phyloP scores from a whole-genome alignment of 2,797 vertebrate genomes.

The Falco concolor region DNA sequence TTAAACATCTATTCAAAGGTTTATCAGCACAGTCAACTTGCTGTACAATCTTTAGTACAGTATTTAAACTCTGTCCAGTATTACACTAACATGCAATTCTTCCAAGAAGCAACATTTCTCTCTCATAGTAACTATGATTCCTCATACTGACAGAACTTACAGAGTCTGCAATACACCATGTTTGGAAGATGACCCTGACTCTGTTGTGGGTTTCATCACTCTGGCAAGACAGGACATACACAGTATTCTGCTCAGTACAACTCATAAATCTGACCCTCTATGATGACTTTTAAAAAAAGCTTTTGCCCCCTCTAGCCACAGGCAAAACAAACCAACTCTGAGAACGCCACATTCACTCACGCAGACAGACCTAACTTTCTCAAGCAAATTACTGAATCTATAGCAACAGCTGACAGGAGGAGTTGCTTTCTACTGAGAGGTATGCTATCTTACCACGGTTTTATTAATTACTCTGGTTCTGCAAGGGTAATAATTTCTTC shows the following conservation, averaged over 20 bases:
- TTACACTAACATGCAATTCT: neutral
- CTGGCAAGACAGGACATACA: neutral
- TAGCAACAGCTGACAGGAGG: neutral
- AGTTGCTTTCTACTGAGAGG: neutral
- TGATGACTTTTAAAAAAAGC: neutral
- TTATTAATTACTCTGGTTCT: conserved; percentile 85
- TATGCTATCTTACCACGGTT: conserved; percentile 74
- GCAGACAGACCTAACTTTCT: neutral
- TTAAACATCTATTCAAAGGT: neutral
- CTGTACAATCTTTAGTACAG: neutral
- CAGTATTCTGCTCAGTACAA: neutral
- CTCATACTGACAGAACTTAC: neutral
- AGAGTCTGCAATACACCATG: neutral
- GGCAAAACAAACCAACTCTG: neutral
- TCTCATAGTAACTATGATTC: neutral
- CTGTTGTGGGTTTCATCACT: neutral
- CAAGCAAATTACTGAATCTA: neutral
- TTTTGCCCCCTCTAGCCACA: neutral
- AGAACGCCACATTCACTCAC: neutral
- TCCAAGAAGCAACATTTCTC: neutral
- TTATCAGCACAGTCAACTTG: neutral
- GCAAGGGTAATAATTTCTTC: conserved; percentile 96
- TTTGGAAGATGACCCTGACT: neutral
- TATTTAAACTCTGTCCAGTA: neutral
- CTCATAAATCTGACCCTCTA: neutral